These are phyloP conservation scores for Malurus splendens DNA, from an alignment of 2,797 vertebrate species.

Conservation along the genomic window DNA sequence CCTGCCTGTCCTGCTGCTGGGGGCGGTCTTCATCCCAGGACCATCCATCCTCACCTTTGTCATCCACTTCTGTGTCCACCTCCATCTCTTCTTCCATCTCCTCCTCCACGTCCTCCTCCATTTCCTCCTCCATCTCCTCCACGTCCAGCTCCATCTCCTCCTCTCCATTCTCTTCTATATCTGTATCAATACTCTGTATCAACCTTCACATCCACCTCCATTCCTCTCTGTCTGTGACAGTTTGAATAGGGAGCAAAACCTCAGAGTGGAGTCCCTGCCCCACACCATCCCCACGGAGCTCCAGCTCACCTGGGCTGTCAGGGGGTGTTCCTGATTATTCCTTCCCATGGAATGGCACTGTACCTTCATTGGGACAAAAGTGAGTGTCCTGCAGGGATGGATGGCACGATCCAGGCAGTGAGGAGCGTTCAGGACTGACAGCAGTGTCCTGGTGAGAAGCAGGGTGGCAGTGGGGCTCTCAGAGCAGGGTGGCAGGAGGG, in stretches of 20 bases:
- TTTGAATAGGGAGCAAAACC: not conserved
- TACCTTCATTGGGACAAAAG: not conserved
- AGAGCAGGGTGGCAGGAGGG: too few relatives aligned
- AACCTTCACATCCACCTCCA: not conserved
- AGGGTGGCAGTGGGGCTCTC: too few relatives aligned
- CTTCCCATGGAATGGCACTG: not conserved
- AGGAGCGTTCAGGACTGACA: rapidly evolving
- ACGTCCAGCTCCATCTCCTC: not conserved
- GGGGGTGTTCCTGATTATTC: not conserved
- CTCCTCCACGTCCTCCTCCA: not conserved
- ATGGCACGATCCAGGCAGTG: not conserved
- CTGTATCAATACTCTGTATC: not conserved
- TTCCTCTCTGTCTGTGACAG: not conserved
- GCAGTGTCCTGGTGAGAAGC: too few relatives aligned
- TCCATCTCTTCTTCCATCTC: not conserved
- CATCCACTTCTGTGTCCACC: not conserved
- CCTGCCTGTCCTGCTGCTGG: not conserved
- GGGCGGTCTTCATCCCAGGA: not conserved
- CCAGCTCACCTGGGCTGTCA: not conserved
- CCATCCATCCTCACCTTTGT: not conserved
- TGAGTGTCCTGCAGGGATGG: not conserved
- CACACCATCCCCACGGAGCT: not conserved
- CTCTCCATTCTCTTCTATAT: not conserved
- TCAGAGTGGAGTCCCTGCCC: not conserved
- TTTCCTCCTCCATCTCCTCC: not conserved